Evolutionary conservation across 2,888 invertebrate species (phyloP).

Genomic region (Torymus tubicola): DNA sequence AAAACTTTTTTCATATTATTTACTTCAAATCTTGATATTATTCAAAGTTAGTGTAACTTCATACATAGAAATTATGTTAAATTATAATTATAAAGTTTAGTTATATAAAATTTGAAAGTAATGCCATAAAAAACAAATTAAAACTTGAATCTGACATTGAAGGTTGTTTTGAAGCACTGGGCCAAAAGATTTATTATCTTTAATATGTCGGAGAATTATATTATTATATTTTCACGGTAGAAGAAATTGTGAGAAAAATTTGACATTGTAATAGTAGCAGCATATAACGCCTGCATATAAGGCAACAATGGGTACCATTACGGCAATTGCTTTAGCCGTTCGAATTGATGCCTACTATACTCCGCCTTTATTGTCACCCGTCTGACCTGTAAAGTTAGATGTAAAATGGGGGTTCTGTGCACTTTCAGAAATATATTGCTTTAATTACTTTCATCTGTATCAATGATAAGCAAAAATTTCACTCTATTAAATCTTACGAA

Average conservation of each 20-base stretch:
- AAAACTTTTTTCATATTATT: too few relatives aligned
- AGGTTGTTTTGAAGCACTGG: too few relatives aligned
- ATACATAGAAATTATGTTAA: too few relatives aligned
- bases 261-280: constrained; percentile 35
- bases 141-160: too few relatives aligned
- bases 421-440: background rate
- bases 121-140: too few relatives aligned
- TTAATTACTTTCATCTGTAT: constrained; percentile 14
- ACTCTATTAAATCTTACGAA: too few relatives aligned
- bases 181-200: background rate
- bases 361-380: constrained; percentile 31
- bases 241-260: constrained; percentile 13
- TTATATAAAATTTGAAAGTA: too few relatives aligned
- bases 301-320: constrained; percentile 46
- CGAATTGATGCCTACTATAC: constrained; percentile 41
- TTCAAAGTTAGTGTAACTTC: too few relatives aligned
- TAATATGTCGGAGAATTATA: too few relatives aligned
- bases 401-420: background rate
- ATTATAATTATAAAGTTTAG: too few relatives aligned
- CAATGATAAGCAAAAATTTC: background rate
- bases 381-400: constrained; percentile 3
- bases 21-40: too few relatives aligned
- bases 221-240: constrained; percentile 2
- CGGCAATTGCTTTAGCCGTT: constrained; percentile 38
- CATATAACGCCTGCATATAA: constrained; percentile 26